Evolutionary conservation across 2,113 vertebrate genomes (phyloP).

Genomic region (Poeciliopsis turrubarensis): DNA sequence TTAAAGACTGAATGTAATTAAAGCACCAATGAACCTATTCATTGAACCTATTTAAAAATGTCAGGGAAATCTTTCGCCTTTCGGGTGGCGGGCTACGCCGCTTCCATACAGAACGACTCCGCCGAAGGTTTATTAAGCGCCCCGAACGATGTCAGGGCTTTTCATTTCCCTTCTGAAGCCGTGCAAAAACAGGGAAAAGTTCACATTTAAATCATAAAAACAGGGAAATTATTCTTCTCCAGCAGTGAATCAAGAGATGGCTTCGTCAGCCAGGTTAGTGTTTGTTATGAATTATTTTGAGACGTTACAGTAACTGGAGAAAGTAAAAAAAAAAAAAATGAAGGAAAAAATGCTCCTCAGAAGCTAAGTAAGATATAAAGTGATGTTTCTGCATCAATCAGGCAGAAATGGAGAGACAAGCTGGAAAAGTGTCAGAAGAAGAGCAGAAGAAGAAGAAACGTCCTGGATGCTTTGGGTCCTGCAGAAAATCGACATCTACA

Average conservation of each 20-base stretch:
- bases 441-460: background rate
- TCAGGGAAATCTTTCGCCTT: conserved; percentile 66
- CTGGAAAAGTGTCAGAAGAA: background rate
- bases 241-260: conserved; percentile 14
- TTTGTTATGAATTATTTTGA: conserved; percentile 32
- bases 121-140: conserved; percentile 8
- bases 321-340: too few species aligned
- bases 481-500: background rate
- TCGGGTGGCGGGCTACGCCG: conserved; percentile 27
- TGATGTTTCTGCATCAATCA: background rate
- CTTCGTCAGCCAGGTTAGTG: conserved; percentile 1
- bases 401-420: background rate
- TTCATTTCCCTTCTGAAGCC: conserved; percentile 13
- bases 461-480: background rate
- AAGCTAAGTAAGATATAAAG: conserved; percentile 18
- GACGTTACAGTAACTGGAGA: background rate
- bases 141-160: conserved; percentile 19
- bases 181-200: background rate
- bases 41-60: conserved; percentile 77
- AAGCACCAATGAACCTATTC: conserved; percentile 75
- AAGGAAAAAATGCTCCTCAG: background rate
- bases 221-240: background rate
- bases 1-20: conserved; percentile 78
- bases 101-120: conserved; percentile 46
- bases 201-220: conserved; percentile 27